Conservation (phyloP, 2,797 vertebrate genomes). For the Enteromius thamalakanensis region DNA sequence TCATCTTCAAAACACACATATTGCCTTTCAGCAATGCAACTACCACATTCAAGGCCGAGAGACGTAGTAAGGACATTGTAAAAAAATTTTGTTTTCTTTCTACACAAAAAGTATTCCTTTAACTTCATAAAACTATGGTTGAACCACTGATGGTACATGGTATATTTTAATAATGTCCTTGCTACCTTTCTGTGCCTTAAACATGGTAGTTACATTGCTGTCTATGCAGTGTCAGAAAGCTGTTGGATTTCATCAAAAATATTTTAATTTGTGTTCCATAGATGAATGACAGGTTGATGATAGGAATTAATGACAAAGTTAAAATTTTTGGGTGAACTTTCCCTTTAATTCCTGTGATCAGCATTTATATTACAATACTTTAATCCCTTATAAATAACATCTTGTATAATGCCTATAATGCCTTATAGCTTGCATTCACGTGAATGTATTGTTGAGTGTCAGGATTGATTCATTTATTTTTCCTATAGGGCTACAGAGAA, state of each 20-base stretch:
- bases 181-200: not conserved
- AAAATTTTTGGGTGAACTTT: not conserved
- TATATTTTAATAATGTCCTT: not conserved
- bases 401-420: not conserved
- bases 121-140: not conserved
- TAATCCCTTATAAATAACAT: not conserved
- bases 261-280: not conserved
- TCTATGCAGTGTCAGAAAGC: not conserved
- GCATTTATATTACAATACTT: not conserved
- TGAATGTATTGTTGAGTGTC: not conserved
- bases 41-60: too few species aligned
- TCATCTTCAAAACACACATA: not conserved
- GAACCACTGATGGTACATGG: not conserved
- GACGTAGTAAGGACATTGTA: not conserved
- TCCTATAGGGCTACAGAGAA: constrained; percentile 89
- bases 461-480: not conserved
- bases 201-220: not conserved
- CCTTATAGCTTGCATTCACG: not conserved
- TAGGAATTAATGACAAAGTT: not conserved
- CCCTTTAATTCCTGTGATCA: not conserved
- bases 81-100: not conserved
- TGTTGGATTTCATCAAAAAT: not conserved
- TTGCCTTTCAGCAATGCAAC: not conserved
- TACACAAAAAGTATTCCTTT: not conserved
- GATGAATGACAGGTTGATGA: not conserved